Conservation (phyloP, 2,113 vertebrate species). For the Cathartes aura region DNA sequence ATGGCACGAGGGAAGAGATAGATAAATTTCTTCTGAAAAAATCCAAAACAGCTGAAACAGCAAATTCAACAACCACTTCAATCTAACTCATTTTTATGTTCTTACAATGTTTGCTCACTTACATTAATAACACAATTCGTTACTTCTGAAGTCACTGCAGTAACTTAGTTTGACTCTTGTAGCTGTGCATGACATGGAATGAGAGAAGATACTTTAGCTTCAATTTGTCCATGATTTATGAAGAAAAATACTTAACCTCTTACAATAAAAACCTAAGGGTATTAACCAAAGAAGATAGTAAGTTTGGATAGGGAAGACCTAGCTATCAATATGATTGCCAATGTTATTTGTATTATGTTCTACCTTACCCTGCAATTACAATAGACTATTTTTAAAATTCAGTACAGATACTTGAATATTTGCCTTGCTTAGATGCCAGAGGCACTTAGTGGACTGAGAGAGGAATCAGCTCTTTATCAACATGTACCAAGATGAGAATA, state of each 20-base stretch:
- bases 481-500: neutral
- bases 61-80: neutral
- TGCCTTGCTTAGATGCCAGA: neutral
- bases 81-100: neutral
- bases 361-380: neutral
- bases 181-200: neutral
- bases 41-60: constrained; percentile 28
- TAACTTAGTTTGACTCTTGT: neutral
- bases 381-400: neutral
- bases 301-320: neutral
- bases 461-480: neutral
- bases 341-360: neutral
- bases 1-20: neutral
- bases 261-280: neutral
- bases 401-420: neutral
- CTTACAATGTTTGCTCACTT: neutral
- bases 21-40: constrained; percentile 28
- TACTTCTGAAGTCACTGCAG: neutral
- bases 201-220: neutral
- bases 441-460: neutral
- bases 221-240: neutral
- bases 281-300: neutral
- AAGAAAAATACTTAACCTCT: neutral
- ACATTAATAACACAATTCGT: neutral
- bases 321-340: neutral